Evolutionary conservation across 2,113 vertebrate genomes (phyloP).

Genomic region (Porphyrio hochstetteri): DNA sequence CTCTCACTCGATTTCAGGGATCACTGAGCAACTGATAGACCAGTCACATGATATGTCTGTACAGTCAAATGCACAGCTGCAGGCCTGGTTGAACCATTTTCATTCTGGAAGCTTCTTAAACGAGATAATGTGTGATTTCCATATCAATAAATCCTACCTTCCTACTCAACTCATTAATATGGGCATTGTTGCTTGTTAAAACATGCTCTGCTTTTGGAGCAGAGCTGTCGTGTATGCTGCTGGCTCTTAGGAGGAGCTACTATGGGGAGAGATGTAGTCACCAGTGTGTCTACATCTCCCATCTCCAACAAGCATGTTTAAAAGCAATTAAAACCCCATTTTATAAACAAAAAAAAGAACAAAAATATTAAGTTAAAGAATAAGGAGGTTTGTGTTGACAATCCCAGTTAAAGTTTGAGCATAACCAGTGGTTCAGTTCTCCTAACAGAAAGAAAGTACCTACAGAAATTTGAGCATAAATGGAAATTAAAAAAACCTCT

Average conservation of each 20-base stretch:
- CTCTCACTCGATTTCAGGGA: constrained; percentile 1
- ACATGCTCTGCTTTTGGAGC: background rate
- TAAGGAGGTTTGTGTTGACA: background rate
- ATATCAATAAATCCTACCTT: background rate
- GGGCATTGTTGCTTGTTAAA: background rate
- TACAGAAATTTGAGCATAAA: background rate
- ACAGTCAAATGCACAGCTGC: constrained; percentile 8
- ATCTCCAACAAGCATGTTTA: background rate
- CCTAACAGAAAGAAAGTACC: background rate
- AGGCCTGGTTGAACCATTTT: background rate
- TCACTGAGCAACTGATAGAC: background rate
- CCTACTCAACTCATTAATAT: background rate
- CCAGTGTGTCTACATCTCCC: background rate
- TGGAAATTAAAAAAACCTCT: background rate
- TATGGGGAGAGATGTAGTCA: background rate
- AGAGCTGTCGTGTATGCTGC: background rate
- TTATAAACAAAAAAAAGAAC: background rate
- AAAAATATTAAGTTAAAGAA: background rate
- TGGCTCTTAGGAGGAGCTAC: background rate
- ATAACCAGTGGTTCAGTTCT: background rate
- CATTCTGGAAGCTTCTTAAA: constrained; percentile 15
- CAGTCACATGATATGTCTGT: background rate
- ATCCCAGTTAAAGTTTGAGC: background rate
- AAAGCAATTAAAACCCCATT: background rate
- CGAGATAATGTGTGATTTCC: background rate